Base-by-base conservation (phyloP, 1,140 invertebrate genomes). In the Micrasema minimum region DNA sequence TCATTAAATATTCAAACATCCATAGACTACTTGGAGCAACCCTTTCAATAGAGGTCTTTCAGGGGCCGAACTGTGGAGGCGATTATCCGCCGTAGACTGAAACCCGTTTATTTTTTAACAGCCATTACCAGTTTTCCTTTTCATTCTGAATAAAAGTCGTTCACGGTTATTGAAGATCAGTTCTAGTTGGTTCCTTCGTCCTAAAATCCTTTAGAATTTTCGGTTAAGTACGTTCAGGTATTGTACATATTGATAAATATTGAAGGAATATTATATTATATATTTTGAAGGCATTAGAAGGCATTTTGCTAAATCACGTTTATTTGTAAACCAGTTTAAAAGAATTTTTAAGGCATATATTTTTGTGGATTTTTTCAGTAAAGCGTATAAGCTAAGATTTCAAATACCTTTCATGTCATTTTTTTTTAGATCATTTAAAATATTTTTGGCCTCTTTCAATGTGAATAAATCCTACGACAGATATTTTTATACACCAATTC, bases 1-100 rank as follows among this genome's bases (percentile, higher is more conserved):
- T 73, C 67, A 64, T 73, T 73, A 73, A 73, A 73, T 61, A 73
- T 73, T 69, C 66, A 69, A 68, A 72, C 50, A 57, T 43, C 45
- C 41, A 31, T 55, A 57, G 55, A 55, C 59, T 53, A 45, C 48
- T 37, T 41, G 43, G 7, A 48, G n/a, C 43, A 62, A 64, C 71
- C 71, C 66, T 69, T 73, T 69, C 48, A 65, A 69, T 65, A 43
- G 38, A 7, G 35, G 10, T 23, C 26, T 61, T 51, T 23, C 26
- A 31, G 20, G 11, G 48, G 7, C 48, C 48, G 20, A 51, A 22
- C 18, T 51, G 22, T 22, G 48, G 48, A 7, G 48, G 48, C 48
- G 48, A 51, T 51, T 51, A 51, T 51, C 48, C 48, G 20, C 20
- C 48, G 16, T 22, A 18, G 53, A n/a, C 53, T 38, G n/a, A 57